These are phyloP conservation scores for Okapia johnstoni DNA, from an alignment of 2,113 vertebrate species.

Conservation along the genomic window DNA sequence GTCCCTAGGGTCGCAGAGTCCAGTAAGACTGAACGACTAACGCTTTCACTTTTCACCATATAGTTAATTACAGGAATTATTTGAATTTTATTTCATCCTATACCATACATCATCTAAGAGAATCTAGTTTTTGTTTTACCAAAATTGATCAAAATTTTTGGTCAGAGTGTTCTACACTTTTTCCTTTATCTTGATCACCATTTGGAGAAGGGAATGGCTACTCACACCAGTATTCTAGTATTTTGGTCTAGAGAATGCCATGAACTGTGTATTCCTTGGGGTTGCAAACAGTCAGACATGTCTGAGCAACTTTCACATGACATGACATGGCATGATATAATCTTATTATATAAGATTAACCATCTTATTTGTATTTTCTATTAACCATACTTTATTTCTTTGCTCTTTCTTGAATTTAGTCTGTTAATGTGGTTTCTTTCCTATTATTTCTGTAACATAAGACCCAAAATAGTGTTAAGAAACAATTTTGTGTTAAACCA, in stretches of 20 bases:
- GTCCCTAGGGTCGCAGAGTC: background rate
- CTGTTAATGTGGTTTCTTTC: background rate
- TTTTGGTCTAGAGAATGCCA: background rate
- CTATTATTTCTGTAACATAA: background rate
- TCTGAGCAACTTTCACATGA: background rate
- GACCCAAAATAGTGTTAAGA: background rate
- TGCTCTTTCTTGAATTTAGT: background rate
- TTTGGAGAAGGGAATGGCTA: background rate
- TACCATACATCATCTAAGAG: background rate
- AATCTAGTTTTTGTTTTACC: background rate
- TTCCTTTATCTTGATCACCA: background rate
- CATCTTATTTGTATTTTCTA: background rate
- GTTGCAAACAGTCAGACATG: background rate
- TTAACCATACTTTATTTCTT: background rate
- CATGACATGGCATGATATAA: too few relatives aligned
- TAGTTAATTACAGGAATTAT: background rate
- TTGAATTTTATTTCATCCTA: background rate
- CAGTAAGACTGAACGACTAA: background rate
- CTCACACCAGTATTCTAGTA: background rate
- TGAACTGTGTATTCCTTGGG: background rate
- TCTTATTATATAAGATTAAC: background rate
- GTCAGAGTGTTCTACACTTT: background rate
- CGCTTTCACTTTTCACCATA: background rate
- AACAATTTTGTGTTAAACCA: background rate
- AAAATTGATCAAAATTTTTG: background rate